Conservation (phyloP, 2,888 invertebrate species). For the Apodemia mormo region DNA sequence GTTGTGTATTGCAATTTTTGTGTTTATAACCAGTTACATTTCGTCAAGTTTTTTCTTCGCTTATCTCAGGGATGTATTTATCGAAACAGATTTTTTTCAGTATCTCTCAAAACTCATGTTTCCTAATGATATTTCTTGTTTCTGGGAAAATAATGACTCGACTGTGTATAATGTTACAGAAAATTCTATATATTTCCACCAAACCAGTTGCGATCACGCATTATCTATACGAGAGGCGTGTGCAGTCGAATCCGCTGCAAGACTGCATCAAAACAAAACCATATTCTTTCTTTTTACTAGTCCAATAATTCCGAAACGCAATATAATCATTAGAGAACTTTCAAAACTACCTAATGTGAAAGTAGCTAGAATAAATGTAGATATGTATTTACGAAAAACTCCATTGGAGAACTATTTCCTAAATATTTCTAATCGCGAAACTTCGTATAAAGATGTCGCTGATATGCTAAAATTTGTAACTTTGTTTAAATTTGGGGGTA, state of each 20-base stretch:
- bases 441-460: not conserved
- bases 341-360: not conserved
- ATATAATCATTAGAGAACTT: constrained; percentile 12
- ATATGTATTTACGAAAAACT: not conserved
- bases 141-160: not conserved
- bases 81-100: not conserved
- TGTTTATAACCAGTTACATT: constrained; percentile 27
- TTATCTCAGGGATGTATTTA: constrained; percentile 24
- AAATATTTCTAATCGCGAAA: not conserved
- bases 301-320: not conserved
- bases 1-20: constrained; percentile 19
- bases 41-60: constrained; percentile 27
- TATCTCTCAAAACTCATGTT: not conserved
- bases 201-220: not conserved
- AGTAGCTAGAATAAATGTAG: constrained; percentile 11
- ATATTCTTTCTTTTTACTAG: constrained; percentile 7
- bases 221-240: not conserved
- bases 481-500: constrained; percentile 16
- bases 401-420: not conserved
- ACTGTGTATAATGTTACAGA: not conserved
- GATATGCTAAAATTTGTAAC: constrained; percentile 19
- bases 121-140: constrained; percentile 18
- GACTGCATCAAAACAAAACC: constrained; percentile 3
- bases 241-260: not conserved
- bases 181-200: constrained; percentile 2